Percentiles rank a stretch among this genome's conserved stretches.
Conservation (phyloP, 2,797 vertebrate species). For the Myoxocephalus aenaeus region DNA sequence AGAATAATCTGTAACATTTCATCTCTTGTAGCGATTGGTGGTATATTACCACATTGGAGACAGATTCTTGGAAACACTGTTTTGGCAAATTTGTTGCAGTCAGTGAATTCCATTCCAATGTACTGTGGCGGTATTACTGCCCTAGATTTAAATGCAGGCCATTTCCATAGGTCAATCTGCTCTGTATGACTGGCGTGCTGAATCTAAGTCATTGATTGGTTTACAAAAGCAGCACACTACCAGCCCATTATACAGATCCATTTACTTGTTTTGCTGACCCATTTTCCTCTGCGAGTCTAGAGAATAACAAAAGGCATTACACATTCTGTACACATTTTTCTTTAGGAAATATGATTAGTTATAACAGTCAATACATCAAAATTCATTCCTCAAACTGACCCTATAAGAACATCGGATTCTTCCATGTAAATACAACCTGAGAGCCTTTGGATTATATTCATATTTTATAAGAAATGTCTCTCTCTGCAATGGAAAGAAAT, state of each 20-base stretch:
- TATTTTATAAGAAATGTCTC: not conserved
- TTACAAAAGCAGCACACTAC: slow-evolving; percentile 50
- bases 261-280: slow-evolving; percentile 70
- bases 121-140: slow-evolving; percentile 37
- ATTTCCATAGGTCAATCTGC: slow-evolving; percentile 50
- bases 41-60: not conserved
- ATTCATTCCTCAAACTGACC: not conserved
- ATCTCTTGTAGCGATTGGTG: slow-evolving; percentile 3
- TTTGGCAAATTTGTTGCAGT: slow-evolving; percentile 22
- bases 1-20: slow-evolving; percentile 24
- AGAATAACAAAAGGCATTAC: slow-evolving; percentile 16
- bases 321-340: slow-evolving; percentile 6
- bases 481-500: slow-evolving; percentile 41
- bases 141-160: slow-evolving; percentile 62
- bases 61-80: slow-evolving; percentile 30
- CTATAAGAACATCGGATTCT: not conserved
- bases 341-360: slow-evolving; percentile 3
- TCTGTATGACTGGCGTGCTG: slow-evolving; percentile 38
- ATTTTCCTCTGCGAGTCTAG: slow-evolving; percentile 40
- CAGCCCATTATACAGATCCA: slow-evolving; percentile 67
- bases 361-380: not conserved
- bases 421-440: slow-evolving; percentile 8
- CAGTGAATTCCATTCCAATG: slow-evolving; percentile 16
- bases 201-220: slow-evolving; percentile 72
- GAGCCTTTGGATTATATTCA: slow-evolving; percentile 1